Percentiles rank a stretch among this genome's conserved stretches.
Conservation (phyloP, 2,888 invertebrate species). For the Cataglyphis albicans region DNA sequence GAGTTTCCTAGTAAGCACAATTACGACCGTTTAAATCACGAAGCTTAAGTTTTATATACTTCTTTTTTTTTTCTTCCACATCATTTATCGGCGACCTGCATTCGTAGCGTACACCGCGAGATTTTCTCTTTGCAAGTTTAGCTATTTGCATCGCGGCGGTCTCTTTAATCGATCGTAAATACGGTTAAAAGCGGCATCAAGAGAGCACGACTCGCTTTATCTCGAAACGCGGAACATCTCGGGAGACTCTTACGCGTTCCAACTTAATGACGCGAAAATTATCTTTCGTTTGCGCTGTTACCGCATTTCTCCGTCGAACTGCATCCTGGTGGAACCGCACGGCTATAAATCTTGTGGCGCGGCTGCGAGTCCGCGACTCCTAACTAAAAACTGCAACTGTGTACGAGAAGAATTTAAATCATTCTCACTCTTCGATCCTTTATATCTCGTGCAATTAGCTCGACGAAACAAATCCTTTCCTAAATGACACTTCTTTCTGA, state of each 20-base stretch:
- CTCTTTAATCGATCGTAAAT: conserved; percentile 63
- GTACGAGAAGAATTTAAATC: conserved; percentile 40
- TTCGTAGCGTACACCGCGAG: background rate
- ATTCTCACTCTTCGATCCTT: conserved; percentile 31
- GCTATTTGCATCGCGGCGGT: conserved; percentile 1
- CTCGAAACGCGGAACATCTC: conserved; percentile 35
- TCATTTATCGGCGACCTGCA: conserved; percentile 22
- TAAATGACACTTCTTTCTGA: background rate
- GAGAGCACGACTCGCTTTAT: conserved; percentile 21
- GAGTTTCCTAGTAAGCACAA: conserved; percentile 12
- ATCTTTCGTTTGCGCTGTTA: conserved; percentile 27
- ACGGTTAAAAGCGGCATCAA: conserved; percentile 32
- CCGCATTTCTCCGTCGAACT: conserved; percentile 45
- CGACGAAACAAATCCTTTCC: conserved; percentile 1
- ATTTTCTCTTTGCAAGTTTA: conserved; percentile 21
- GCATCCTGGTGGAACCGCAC: conserved; percentile 20
- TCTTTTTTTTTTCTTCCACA: conserved; percentile 33
- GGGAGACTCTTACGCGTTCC: conserved; percentile 24
- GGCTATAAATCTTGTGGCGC: conserved; percentile 31
- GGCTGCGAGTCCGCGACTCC: conserved; percentile 15
- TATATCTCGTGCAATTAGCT: conserved; percentile 21
- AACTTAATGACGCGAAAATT: conserved; percentile 54
- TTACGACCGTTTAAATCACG: conserved; percentile 38
- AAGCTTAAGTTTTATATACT: conserved; percentile 29
- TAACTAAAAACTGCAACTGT: conserved; percentile 30